Percentiles rank a stretch among this genome's conserved stretches.
These are phyloP conservation scores for Sphecodes monilicornis DNA, from an alignment of 2,888 invertebrate species.

Conservation along the genomic window DNA sequence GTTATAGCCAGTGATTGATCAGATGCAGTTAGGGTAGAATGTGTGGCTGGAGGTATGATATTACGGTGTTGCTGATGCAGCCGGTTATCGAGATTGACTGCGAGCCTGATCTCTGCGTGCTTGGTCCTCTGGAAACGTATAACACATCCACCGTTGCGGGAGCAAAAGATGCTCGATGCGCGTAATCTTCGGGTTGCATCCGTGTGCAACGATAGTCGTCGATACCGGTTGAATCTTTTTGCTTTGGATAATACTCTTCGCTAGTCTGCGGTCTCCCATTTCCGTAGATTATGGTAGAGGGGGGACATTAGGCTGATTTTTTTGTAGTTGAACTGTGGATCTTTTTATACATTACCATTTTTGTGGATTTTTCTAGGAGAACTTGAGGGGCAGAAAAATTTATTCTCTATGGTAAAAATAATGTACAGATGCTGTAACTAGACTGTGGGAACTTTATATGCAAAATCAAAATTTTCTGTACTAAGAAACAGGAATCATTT, in stretches of 20 bases:
- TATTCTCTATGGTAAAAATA: too few relatives aligned
- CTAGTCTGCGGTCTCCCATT: too few relatives aligned
- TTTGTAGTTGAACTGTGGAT: too few relatives aligned
- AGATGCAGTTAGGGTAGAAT: neutral
- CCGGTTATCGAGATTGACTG: constrained; percentile 7
- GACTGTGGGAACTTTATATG: too few relatives aligned
- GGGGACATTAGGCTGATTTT: too few relatives aligned
- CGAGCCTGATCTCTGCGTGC: neutral
- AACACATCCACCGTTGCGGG: neutral
- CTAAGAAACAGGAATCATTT: too few relatives aligned
- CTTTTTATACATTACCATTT: too few relatives aligned
- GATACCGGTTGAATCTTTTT: neutral
- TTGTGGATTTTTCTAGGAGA: too few relatives aligned
- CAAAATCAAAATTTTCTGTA: too few relatives aligned
- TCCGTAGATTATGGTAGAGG: too few relatives aligned
- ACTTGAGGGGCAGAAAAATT: too few relatives aligned
- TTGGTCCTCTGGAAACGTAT: neutral
- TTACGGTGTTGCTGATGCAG: constrained; percentile 7
- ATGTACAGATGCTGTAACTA: too few relatives aligned
- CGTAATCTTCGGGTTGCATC: neutral
- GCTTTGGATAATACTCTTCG: neutral
- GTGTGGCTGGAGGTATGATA: constrained; percentile 4
- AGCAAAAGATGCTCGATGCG: neutral
- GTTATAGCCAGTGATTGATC: constrained; percentile 4
- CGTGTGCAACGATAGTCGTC: neutral